A percentile compares a stretch with the other conserved stretches of the same genome.
phyloP scores from a whole-genome alignment of 2,797 vertebrate genomes.

The Anguilla pacifica region DNA sequence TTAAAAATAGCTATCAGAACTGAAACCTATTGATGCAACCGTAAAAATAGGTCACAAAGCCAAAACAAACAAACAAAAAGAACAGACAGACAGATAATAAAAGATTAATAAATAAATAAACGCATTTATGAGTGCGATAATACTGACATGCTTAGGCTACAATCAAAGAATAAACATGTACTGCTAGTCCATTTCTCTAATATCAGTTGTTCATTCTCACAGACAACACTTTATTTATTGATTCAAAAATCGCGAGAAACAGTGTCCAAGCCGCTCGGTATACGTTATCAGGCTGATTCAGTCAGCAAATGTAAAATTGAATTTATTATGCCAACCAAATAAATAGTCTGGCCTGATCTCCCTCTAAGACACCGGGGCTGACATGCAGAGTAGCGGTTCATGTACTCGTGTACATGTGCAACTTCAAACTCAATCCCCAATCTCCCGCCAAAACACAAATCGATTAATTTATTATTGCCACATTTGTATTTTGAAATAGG shows the following conservation, averaged over 20 bases:
- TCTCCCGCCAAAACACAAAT: neutral
- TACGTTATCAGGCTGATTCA: neutral
- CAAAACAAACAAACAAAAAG: neutral
- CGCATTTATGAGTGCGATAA: neutral
- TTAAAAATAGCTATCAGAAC: neutral
- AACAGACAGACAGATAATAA: neutral
- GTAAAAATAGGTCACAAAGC: neutral
- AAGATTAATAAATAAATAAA: neutral
- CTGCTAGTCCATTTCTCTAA: conserved; percentile 7
- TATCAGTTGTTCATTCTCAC: neutral
- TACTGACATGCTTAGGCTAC: neutral
- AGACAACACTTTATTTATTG: conserved; percentile 13
- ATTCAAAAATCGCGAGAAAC: neutral
- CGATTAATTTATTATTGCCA: neutral
- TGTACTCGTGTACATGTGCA: neutral
- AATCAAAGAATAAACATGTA: neutral
- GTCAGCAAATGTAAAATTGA: conserved; percentile 21
- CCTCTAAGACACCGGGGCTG: neutral
- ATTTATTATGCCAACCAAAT: neutral
- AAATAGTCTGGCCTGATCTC: neutral
- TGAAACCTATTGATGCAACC: neutral
- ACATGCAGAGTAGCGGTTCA: neutral
- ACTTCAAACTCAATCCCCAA: neutral
- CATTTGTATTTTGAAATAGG: neutral
- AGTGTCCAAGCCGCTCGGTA: neutral